A percentile compares a stretch with the other conserved stretches of the same genome.
These are phyloP conservation scores for Pseudopodoces humilis DNA, from an alignment of 2,113 vertebrate genomes.

Conservation along the genomic window DNA sequence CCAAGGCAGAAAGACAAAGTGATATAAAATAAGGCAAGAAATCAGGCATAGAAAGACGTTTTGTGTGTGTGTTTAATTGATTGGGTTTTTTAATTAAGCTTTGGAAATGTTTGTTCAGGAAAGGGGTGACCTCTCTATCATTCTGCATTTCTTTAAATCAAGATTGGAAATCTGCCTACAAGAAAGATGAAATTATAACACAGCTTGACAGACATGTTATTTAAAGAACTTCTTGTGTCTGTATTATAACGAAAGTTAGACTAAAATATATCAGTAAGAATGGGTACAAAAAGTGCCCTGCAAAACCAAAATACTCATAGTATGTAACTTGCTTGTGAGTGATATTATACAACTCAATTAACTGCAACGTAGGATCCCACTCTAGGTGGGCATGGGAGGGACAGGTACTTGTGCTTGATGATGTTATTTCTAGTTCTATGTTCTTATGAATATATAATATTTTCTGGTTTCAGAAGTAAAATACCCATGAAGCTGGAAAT, in stretches of 20 bases:
- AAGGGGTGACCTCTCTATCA: neutral
- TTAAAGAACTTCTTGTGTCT: neutral
- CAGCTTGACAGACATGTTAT: neutral
- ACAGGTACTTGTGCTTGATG: neutral
- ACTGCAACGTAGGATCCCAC: neutral
- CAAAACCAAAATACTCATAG: neutral
- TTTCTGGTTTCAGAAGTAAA: neutral
- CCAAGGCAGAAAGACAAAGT: neutral
- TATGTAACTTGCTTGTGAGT: neutral
- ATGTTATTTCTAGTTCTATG: neutral
- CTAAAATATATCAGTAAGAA: neutral
- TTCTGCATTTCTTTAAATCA: neutral
- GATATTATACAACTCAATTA: neutral
- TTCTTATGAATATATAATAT: neutral
- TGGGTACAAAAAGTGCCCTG: neutral
- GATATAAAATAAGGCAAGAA: neutral
- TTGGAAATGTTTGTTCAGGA: neutral
- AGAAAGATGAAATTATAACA: neutral
- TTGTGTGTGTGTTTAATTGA: neutral
- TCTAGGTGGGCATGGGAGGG: neutral
- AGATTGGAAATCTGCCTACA: neutral
- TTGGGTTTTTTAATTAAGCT: neutral
- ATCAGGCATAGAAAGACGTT: accelerated
- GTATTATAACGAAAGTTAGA: neutral
- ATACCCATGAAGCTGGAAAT: neutral